Base-by-base conservation (phyloP, 2,888 invertebrate species). In the Thyatira batis region DNA sequence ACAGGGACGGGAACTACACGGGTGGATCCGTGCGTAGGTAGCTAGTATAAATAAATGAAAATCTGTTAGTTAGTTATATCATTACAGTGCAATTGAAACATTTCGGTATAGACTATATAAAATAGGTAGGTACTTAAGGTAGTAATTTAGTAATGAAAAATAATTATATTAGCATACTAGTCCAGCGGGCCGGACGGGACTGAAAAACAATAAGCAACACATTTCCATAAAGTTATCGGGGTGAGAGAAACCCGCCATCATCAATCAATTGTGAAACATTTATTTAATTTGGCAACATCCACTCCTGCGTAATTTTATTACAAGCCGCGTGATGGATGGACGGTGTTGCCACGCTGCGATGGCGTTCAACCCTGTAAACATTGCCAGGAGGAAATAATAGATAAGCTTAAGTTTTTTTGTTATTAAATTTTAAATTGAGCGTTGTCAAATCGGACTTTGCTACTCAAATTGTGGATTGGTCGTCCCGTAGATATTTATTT, bases 191-290 rank as follows among this genome's bases (percentile, higher is more conserved):
- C 39, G 39, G 39, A 28, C 27, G 9, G 48, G n/a, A n/a, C 48
- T 28, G 25, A 27, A 27, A 48, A 48, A 48, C 48, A 48, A 48
- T 48, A 27, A 39, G 39, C 39, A 39, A 20, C 48, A 10, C 11
- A 48, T 48, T 48, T 48, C 28, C 48, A 48, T 48, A 48, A 48
- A 48, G 48, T 48, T 48, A 20, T 10, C 27, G 48, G 13, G 1
- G 39, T n/a, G 39, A 39, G 5, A 39, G 39, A 17, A 39, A 39
- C 17, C 39, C 1, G 39, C 60, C 59, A 57, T 60, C 71, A 80
- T 80, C 80, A 68, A 80, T 81, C 81, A 80, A 73, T 71, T 60
- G 63, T 62, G 67, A 63, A 68, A 67, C 73, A 70, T 78, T 80
- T 80, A 78, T 80, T 76, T 76, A 76, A 80, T 81, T 78, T 78